Evolutionary conservation across 2,113 vertebrate species (phyloP).

Genomic region (Physeter macrocephalus): DNA sequence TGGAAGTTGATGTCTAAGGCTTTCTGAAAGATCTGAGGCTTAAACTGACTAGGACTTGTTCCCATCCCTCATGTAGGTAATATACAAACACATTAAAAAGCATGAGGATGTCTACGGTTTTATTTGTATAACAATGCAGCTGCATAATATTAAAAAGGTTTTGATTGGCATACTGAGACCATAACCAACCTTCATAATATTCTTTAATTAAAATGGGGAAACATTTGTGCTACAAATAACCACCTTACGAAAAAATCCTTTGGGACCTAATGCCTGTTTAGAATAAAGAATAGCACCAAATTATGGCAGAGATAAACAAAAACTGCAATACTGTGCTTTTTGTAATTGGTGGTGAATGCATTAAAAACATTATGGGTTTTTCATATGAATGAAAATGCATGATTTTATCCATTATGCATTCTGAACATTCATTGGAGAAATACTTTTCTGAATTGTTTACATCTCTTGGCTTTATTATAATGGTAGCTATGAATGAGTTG

Average conservation of each 20-base stretch:
- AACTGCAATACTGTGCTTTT: background rate
- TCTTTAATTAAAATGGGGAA: conserved; percentile 63
- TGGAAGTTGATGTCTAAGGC: background rate
- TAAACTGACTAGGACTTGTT: background rate
- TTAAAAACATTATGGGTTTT: conserved; percentile 38
- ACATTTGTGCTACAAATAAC: conserved; percentile 32
- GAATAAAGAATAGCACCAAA: conserved; percentile 46
- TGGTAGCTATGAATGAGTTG: background rate
- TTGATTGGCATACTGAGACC: conserved; percentile 56
- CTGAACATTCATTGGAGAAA: conserved; percentile 5
- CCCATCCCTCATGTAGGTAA: background rate
- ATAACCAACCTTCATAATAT: conserved; percentile 42
- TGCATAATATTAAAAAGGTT: conserved; percentile 34
- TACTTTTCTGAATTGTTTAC: conserved; percentile 32
- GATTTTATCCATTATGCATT: conserved; percentile 18
- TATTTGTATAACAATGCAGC: conserved; percentile 49
- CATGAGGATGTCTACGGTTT: background rate
- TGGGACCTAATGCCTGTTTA: conserved; percentile 29
- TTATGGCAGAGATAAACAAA: conserved; percentile 34
- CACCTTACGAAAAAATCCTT: conserved; percentile 37
- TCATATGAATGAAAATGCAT: conserved; percentile 48
- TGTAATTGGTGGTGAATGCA: conserved; percentile 27
- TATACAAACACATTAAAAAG: background rate
- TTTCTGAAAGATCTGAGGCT: background rate
- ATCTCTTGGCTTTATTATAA: conserved; percentile 33